A percentile compares a stretch with the other conserved stretches of the same genome.
These are phyloP conservation scores for Elymnias hypermnestra DNA, from an alignment of 1,140 invertebrate species.

Conservation along the genomic window DNA sequence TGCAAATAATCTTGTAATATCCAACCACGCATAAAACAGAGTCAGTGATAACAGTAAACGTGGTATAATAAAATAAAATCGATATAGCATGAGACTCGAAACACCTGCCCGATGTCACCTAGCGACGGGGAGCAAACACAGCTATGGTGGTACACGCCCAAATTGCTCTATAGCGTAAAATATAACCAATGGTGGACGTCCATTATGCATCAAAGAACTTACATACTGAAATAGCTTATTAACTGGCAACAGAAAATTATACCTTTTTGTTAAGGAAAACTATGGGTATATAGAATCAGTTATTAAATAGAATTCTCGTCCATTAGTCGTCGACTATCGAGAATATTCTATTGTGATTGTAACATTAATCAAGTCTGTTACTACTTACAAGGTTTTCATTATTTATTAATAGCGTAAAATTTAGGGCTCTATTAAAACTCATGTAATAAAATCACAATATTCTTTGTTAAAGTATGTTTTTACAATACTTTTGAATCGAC, in stretches of 20 bases:
- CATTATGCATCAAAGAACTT: conserved; percentile 1
- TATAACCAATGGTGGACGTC: conserved; percentile 1
- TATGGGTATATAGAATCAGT: too few relatives aligned
- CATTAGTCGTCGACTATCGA: too few relatives aligned
- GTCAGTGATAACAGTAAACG: conserved; percentile 10
- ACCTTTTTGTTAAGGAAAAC: background rate
- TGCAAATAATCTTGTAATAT: conserved; percentile 17
- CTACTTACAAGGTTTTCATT: too few relatives aligned
- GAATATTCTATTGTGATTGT: too few relatives aligned
- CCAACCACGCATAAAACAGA: conserved; percentile 4
- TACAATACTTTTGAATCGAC: too few relatives aligned
- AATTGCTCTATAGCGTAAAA: conserved; percentile 26
- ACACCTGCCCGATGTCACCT: conserved; percentile 50
- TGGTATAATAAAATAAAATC: conserved; percentile 40
- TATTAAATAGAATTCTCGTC: too few relatives aligned
- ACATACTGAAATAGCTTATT: background rate
- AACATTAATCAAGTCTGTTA: too few relatives aligned
- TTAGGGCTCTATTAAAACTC: too few relatives aligned
- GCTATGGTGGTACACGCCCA: conserved; percentile 22
- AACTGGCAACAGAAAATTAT: background rate
- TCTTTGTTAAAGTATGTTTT: too few relatives aligned
- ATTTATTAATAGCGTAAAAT: too few relatives aligned
- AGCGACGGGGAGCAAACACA: conserved; percentile 53
- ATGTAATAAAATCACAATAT: too few relatives aligned
- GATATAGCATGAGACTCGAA: conserved; percentile 43